Conservation (phyloP, 1,140 invertebrate species). For the Parasteatoda tepidariorum region DNA sequence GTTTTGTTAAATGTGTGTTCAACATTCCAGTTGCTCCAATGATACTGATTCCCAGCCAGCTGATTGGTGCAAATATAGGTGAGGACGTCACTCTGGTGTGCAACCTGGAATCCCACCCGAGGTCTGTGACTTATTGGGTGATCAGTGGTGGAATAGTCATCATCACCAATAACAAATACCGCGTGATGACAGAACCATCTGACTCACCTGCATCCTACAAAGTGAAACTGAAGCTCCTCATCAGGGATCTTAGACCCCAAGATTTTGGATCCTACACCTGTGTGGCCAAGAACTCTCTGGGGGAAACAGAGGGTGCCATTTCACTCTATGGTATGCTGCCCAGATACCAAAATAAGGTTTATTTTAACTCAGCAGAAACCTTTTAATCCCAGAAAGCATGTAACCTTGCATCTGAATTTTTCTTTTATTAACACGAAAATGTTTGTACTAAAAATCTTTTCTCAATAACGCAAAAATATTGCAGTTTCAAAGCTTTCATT, state of each 20-base stretch:
- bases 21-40: conserved; percentile 68
- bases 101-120: conserved; percentile 67
- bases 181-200: not conserved
- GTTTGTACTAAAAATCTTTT: not conserved
- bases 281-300: conserved; percentile 90
- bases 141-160: conserved; percentile 59
- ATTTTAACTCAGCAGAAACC: no score
- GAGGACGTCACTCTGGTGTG: conserved; percentile 69
- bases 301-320: conserved; percentile 91
- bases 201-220: conserved; percentile 47
- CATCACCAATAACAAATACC: conserved; percentile 62
- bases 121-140: conserved; percentile 62
- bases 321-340: conserved; percentile 80
- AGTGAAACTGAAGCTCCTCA: conserved; percentile 58
- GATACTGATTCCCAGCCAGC: conserved; percentile 70
- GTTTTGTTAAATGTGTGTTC: no score
- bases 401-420: no score
- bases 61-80: conserved; percentile 68
- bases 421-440: no score
- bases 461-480: no score
- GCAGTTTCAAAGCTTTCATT: no score
- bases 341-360: no score
- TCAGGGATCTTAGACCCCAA: conserved; percentile 63
- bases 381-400: not conserved
- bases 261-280: conserved; percentile 92